These are phyloP conservation scores for Dicyrtomina minuta DNA, from an alignment of 2,888 invertebrate genomes.

Conservation along the genomic window DNA sequence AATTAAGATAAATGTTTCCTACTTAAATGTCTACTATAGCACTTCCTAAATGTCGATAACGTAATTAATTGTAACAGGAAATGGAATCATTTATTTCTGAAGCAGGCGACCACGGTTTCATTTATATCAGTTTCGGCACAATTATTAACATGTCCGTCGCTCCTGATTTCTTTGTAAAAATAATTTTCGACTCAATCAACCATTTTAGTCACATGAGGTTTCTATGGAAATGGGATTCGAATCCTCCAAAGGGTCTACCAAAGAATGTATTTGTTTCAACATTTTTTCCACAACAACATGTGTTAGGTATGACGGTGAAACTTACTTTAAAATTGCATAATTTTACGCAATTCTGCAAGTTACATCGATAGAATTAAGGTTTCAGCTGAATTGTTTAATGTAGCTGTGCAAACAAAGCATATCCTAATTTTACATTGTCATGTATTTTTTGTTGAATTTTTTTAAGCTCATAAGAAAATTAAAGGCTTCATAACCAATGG, in stretches of 20 bases:
- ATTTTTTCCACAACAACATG: conserved; percentile 53
- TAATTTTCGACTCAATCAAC: conserved; percentile 22
- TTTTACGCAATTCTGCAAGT: too few relatives aligned
- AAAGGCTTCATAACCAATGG: conserved; percentile 67
- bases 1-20: too few relatives aligned
- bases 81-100: conserved; percentile 14
- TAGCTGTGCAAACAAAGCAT: too few relatives aligned
- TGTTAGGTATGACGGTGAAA: conserved; percentile 31
- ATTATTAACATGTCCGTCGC: conserved; percentile 32
- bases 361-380: background rate
- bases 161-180: conserved; percentile 1
- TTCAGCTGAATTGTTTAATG: background rate
- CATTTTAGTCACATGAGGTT: conserved; percentile 38
- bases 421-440: background rate
- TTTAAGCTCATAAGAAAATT: too few relatives aligned
- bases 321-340: background rate
- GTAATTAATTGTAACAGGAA: conserved; percentile 16
- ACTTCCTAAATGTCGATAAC: too few relatives aligned
- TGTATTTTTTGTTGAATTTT: background rate
- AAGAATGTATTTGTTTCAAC: conserved; percentile 42
- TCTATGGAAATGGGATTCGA: conserved; percentile 53
- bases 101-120: conserved; percentile 35
- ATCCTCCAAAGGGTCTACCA: conserved; percentile 36
- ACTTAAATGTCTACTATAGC: too few relatives aligned
- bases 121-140: conserved; percentile 46